Base-by-base conservation (phyloP, 2,113 vertebrate species). In the Montifringilla adamsi region DNA sequence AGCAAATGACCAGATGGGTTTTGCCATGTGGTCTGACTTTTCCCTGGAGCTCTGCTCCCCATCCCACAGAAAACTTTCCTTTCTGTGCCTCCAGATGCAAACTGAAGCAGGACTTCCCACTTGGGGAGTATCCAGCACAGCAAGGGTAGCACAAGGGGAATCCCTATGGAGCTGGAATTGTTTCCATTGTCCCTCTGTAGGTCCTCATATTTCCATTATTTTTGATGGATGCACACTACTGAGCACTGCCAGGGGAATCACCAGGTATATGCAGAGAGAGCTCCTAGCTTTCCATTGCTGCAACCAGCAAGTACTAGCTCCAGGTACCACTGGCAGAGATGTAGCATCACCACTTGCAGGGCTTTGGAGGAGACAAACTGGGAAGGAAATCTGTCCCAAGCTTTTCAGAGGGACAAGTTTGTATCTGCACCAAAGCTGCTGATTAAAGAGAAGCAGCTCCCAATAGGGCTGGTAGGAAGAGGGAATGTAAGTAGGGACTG, bases 1-100 rank as follows among this genome's bases (percentile, higher is more conserved):
- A 80, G 39, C 46, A 90, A 70, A 77, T 46, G 66, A 33, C 83
- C 69, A 93, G 68, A 93, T 95, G 89, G 64, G 33, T 47, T 96
- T 86, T 92, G 76, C 88, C 43, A 0, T 81, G 79, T 83, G 60
- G 73, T 93, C 83, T 93, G 68, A 26, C 47, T 92, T 93, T 39
- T 94, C 64, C 60, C 83, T 88, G 35, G 63, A 78, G 80, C 21
- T 94, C 53, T 3, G 1, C 63, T 85, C 26, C 37, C 30, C 73
- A 63, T 83, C 67, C 64, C 28, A 59, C 75, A 67, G 68, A 76
- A 91, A 56, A 67, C 37, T 64, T 91, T 92, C 15, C 35, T 86
- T 87, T 95, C 31, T 8, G 0, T 35, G n/a, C 64, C 52, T 81
- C 35, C 68, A 93, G 72, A 80, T 78, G 56, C 46, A 92, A 86